Conservation (phyloP, 2,113 vertebrate species). For the Psammodynastes pulverulentus region DNA sequence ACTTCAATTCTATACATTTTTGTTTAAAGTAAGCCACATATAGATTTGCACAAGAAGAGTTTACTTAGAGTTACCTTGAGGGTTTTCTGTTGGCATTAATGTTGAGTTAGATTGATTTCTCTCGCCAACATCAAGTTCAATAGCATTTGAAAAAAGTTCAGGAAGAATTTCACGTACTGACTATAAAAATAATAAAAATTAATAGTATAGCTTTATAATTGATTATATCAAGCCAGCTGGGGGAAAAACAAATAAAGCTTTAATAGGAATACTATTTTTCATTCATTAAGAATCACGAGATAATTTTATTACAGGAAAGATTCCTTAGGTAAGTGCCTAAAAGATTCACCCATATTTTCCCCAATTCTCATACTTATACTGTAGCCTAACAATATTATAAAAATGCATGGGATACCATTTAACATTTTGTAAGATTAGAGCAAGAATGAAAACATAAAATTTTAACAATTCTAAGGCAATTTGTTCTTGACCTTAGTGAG, state of each 20-base stretch:
- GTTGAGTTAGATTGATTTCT: constrained; percentile 55
- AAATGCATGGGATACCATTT: constrained; percentile 10
- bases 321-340: neutral
- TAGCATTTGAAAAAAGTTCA: constrained; percentile 57
- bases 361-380: neutral
- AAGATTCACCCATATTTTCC: neutral
- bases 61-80: constrained; percentile 71
- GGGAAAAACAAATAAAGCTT: constrained; percentile 14
- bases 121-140: constrained; percentile 43
- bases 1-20: neutral
- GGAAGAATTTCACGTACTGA: constrained; percentile 63
- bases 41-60: neutral
- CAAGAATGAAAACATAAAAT: neutral
- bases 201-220: constrained; percentile 16
- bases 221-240: constrained; percentile 25
- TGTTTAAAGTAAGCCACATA: neutral
- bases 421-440: neutral
- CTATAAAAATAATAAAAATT: constrained; percentile 60
- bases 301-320: neutral
- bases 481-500: constrained; percentile 67
- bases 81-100: constrained; percentile 58
- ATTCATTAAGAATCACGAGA: neutral
- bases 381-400: neutral
- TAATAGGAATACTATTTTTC: neutral
- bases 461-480: constrained; percentile 9